These are phyloP conservation scores for Mechanitis messenoides DNA, from an alignment of 2,888 invertebrate genomes.

Conservation along the genomic window DNA sequence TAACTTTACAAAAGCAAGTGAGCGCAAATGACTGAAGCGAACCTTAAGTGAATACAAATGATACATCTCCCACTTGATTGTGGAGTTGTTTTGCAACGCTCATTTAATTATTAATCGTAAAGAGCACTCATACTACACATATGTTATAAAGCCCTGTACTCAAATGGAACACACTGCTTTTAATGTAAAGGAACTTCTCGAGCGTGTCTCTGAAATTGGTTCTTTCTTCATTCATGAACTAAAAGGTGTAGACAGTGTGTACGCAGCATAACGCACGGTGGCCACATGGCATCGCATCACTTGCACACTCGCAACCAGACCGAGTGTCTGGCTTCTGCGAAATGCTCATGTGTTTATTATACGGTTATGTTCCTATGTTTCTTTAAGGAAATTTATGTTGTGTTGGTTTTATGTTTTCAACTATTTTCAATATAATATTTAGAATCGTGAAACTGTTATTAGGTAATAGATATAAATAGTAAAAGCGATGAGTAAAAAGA, in stretches of 20 bases:
- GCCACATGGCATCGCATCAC: slow-evolving; percentile 38
- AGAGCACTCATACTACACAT: slow-evolving; percentile 23
- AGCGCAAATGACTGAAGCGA: slow-evolving; percentile 25
- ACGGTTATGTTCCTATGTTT: slow-evolving; percentile 22
- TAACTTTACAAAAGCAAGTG: slow-evolving; percentile 27
- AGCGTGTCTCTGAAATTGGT: slow-evolving; percentile 15
- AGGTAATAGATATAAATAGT: too few species aligned
- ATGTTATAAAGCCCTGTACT: slow-evolving; percentile 19
- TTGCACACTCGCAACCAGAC: slow-evolving; percentile 47
- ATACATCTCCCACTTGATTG: slow-evolving; percentile 32
- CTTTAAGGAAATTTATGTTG: slow-evolving; percentile 25
- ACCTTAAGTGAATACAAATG: slow-evolving; percentile 29
- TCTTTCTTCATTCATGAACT: slow-evolving; percentile 16
- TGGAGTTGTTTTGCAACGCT: slow-evolving; percentile 32
- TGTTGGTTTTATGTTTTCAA: background rate
- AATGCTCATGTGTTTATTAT: slow-evolving; percentile 36
- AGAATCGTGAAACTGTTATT: too few species aligned
- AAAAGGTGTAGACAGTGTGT: slow-evolving; percentile 16
- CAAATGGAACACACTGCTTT: background rate
- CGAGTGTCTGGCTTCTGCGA: slow-evolving; percentile 61
- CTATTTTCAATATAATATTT: background rate
- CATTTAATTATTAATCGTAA: slow-evolving; percentile 40
- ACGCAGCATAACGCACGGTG: slow-evolving; percentile 24
- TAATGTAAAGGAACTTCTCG: slow-evolving; percentile 11
- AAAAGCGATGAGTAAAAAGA: too few species aligned